Evolutionary conservation across 30 jellyfish, hydroid and myxozoan species (phyloP).

Genomic region (Pelagia noctiluca): DNA sequence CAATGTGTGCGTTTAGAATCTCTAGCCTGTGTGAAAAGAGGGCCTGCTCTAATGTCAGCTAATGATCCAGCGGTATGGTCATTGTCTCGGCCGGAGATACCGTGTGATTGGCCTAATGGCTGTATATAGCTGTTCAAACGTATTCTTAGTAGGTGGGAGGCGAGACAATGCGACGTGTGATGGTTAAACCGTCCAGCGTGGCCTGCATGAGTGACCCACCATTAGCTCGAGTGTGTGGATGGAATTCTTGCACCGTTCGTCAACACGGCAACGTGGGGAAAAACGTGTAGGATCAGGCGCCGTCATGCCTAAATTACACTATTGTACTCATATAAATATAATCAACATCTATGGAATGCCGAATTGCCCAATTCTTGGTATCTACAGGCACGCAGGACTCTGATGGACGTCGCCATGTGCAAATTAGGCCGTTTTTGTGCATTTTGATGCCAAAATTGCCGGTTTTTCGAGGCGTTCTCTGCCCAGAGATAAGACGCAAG

Average conservation of each 20-base stretch:
- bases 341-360: constrained; percentile 55
- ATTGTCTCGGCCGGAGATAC: too few species aligned
- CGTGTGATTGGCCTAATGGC: too few species aligned
- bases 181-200: constrained; percentile 51
- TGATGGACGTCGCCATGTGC: constrained; percentile 20
- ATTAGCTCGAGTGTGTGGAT: constrained; percentile 5
- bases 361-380: constrained; percentile 28
- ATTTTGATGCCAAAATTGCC: constrained; percentile 59
- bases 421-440: constrained; percentile 9
- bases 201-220: constrained; percentile 51
- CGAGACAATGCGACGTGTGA: constrained; percentile 29
- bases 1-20: constrained; percentile 10
- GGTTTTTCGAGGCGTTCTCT: constrained; percentile 25
- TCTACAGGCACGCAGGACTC: constrained; percentile 19
- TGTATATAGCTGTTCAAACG: too few species aligned
- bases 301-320: constrained; percentile 84
- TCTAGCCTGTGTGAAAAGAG: background rate
- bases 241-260: constrained; percentile 30
- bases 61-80: too few species aligned
- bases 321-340: constrained; percentile 67
- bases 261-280: constrained; percentile 55
- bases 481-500: constrained; percentile 65
- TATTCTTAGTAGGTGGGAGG: too few species aligned
- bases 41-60: too few species aligned
- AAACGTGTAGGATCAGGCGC: constrained; percentile 80